Conservation (phyloP, 2,888 invertebrate genomes). For the Trichacis sp. region DNA sequence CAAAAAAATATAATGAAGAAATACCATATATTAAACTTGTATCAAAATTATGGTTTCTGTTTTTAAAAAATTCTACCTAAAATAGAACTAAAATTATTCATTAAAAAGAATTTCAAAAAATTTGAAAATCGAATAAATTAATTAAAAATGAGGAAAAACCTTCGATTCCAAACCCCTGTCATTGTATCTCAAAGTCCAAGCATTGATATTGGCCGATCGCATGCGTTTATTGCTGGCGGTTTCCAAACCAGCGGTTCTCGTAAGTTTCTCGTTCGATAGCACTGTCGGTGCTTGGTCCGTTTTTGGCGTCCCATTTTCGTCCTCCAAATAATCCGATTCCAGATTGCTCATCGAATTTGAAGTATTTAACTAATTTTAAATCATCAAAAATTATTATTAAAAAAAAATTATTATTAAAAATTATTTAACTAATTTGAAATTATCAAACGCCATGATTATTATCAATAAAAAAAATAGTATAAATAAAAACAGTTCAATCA, state of each 20-base stretch:
- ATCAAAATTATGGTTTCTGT: too few species aligned
- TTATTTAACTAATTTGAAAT: too few species aligned
- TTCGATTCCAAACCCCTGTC: constrained; percentile 84
- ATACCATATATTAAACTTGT: too few species aligned
- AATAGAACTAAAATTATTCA: too few species aligned
- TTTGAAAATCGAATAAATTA: too few species aligned
- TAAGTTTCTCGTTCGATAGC: constrained; percentile 47
- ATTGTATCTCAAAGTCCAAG: constrained; percentile 89
- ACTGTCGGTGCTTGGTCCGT: constrained; percentile 50
- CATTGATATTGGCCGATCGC: constrained; percentile 86
- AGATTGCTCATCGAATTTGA: constrained; percentile 64
- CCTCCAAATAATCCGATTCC: constrained; percentile 64
- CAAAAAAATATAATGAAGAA: too few species aligned
- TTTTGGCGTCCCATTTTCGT: constrained; percentile 60
- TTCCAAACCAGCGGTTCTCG: constrained; percentile 79
- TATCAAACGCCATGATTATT: too few species aligned
- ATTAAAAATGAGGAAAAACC: constrained; percentile 68
- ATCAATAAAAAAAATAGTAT: too few species aligned
- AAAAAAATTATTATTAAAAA: background rate
- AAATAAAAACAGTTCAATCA: too few species aligned
- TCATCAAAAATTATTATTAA: too few species aligned
- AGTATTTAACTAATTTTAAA: constrained; percentile 66
- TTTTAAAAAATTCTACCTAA: too few species aligned
- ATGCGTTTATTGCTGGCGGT: constrained; percentile 91
- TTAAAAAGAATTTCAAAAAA: too few species aligned